These are phyloP conservation scores for Aphaenogaster ashmeadi DNA, from an alignment of 1,140 invertebrate species.

Conservation along the genomic window DNA sequence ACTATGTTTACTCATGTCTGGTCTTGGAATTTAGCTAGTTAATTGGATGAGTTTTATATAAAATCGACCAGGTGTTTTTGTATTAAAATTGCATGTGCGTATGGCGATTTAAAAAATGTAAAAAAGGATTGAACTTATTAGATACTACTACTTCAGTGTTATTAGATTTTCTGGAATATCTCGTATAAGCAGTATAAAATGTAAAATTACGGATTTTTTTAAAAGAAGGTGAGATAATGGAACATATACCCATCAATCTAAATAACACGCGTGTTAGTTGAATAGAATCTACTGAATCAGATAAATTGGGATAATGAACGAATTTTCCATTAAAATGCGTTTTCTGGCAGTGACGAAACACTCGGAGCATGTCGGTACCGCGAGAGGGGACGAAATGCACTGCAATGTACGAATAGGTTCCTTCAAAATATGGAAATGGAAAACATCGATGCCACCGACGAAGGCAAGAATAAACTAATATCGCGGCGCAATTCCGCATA, in stretches of 20 bases:
- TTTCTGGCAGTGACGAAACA: not conserved
- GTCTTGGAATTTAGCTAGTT: conserved; percentile 29
- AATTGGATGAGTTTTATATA: conserved; percentile 30
- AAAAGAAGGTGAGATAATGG: not conserved
- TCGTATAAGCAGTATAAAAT: not conserved
- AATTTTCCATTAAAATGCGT: not conserved
- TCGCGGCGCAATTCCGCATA: conserved; percentile 56
- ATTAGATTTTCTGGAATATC: not conserved
- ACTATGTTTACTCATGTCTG: conserved; percentile 17
- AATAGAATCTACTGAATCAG: not conserved
- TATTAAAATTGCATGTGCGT: not conserved
- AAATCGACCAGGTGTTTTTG: not conserved
- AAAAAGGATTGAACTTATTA: not conserved
- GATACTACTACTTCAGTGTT: not conserved
- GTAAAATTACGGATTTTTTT: not conserved
- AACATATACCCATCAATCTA: not conserved
- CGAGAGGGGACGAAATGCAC: conserved; percentile 20
- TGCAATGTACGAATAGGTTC: conserved; percentile 42
- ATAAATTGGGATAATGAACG: not conserved
- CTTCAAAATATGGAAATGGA: conserved; percentile 63
- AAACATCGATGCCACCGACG: conserved; percentile 57
- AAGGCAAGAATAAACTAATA: conserved; percentile 66
- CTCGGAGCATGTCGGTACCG: not conserved
- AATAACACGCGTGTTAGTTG: conserved; percentile 1
- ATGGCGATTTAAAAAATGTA: not conserved